Conservation (phyloP, 2,888 invertebrate genomes). For the Bombyx huttoni region DNA sequence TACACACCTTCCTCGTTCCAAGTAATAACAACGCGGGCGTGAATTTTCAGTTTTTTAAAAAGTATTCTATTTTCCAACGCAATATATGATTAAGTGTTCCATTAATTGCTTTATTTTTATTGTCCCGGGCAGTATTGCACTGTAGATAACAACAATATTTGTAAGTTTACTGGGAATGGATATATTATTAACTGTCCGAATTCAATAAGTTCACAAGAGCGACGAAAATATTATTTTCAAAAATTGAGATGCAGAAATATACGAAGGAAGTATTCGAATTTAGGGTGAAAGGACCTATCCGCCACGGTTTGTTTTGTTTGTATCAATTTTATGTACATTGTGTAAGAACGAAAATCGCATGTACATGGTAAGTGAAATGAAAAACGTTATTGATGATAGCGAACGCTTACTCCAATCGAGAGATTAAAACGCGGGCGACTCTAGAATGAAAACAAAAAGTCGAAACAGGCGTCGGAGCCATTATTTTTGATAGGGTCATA, state of each 20-base stretch:
- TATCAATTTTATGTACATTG: too few relatives aligned
- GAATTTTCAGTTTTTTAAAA: neutral
- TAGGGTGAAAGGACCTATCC: too few relatives aligned
- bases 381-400: neutral
- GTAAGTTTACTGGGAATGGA: too few relatives aligned
- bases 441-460: slow-evolving; percentile 5
- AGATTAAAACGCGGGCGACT: slow-evolving; percentile 1
- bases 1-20: neutral
- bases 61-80: neutral
- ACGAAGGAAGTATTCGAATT: too few relatives aligned
- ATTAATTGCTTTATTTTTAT: too few relatives aligned
- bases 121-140: too few relatives aligned
- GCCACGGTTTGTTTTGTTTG: too few relatives aligned
- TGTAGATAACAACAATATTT: too few relatives aligned
- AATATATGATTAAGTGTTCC: neutral
- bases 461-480: slow-evolving; percentile 10
- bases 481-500: slow-evolving; percentile 31
- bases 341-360: neutral
- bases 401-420: slow-evolving; percentile 7
- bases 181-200: too few relatives aligned
- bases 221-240: too few relatives aligned
- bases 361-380: neutral
- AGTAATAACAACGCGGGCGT: neutral
- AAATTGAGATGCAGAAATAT: too few relatives aligned
- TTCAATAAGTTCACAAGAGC: too few relatives aligned